Evolutionary conservation across 2,113 vertebrate species (phyloP), one percentile per base, ranked within the genome.

Genomic region (Lucifuga dentata): DNA sequence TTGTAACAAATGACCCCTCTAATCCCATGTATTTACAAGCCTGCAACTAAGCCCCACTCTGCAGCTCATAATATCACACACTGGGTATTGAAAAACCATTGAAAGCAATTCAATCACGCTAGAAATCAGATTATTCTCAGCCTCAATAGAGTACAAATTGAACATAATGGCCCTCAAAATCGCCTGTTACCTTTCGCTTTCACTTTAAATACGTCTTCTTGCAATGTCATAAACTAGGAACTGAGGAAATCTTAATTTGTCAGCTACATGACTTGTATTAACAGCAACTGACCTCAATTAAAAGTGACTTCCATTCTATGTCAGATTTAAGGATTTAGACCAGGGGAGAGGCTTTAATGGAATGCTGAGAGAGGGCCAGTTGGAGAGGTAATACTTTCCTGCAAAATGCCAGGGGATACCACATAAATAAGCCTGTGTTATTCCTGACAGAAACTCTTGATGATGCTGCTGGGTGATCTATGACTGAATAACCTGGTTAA

Each of bases 1-100:
- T 87, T 91, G 92, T 94, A 94, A 94, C 90, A 80, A 93, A 94
- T 91, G 93, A 88, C 89, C 92, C 83, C 83, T 91, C 89, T 74
- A 68, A 74, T 77, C 85, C 87, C 91, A 66, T 74, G 57, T 39
- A 86, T 91, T 81, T 81, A 83, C 81, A 68, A 52, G 68, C 64
- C 70, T 78, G 63, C 68, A 62, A 53, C 81, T 73, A 72, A 79
- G n/a, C 53, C 52, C 41, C 11, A 39, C 11, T 58, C 67, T 73
- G 36, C 58, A 15, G 50, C 48, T 65, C 59, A 38, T 80, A 68
- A 81, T 67, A 63, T 66, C 33, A 55, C 24, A 68, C 43, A 68
- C 62, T 46, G 66, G 16, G 49, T 50, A 71, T 62, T 70, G 63
- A 77, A 88, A 88, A 86, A 88, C 43, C 75, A 71, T 5, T 29